Conservation (phyloP, 1,140 invertebrate species). For the Adoxophyes honmai region DNA sequence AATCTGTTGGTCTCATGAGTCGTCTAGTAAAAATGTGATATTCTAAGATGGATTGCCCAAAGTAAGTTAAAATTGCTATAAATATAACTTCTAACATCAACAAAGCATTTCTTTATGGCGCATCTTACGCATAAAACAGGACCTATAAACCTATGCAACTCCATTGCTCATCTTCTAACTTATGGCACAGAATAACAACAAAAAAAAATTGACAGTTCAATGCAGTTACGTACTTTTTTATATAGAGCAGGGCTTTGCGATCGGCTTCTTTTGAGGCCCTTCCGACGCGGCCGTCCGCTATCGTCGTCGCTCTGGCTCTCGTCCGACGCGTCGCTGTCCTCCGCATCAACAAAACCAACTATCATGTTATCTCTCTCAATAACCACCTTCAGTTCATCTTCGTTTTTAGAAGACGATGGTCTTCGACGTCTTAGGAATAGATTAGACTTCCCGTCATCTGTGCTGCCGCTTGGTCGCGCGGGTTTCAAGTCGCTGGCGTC, state of each 20-base stretch:
- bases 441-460: constrained; percentile 24
- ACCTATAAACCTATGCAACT: too few relatives aligned
- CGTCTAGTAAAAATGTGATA: too few relatives aligned
- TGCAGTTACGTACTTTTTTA: constrained; percentile 56
- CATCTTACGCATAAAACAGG: too few relatives aligned
- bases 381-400: constrained; percentile 60
- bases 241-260: constrained; percentile 40
- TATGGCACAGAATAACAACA: too few relatives aligned
- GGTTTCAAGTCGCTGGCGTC: constrained; percentile 9
- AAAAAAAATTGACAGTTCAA: constrained; percentile 12
- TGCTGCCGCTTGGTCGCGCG: background rate
- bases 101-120: too few relatives aligned
- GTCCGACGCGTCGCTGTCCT: constrained; percentile 54
- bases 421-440: constrained; percentile 41
- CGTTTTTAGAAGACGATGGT: constrained; percentile 35
- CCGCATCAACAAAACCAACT: constrained; percentile 58
- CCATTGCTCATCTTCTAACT: too few relatives aligned
- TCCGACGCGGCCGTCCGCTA: constrained; percentile 23
- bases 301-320: constrained; percentile 52
- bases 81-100: too few relatives aligned
- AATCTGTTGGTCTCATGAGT: too few relatives aligned
- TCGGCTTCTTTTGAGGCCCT: constrained; percentile 40
- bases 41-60: too few relatives aligned
- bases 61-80: too few relatives aligned
- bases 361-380: constrained; percentile 73